A percentile compares a stretch with the other conserved stretches of the same genome.
Evolutionary conservation across 2,113 vertebrate species (phyloP).

Genomic region (Proteles cristata): DNA sequence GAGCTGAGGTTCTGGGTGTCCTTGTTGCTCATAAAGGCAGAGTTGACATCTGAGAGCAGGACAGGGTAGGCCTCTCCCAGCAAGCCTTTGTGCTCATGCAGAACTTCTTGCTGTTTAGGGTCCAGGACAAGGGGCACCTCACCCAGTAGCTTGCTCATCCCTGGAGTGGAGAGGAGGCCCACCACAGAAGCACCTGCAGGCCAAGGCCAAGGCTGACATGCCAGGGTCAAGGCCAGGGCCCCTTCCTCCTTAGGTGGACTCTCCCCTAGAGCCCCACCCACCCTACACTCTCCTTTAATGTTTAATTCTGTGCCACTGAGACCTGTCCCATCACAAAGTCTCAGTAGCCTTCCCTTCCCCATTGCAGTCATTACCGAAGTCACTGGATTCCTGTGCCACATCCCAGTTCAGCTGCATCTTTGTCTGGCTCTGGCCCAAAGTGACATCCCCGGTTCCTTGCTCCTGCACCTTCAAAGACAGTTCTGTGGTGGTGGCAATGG

Average conservation of each 20-base stretch:
- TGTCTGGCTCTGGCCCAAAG: conserved; percentile 60
- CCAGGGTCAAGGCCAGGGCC: neutral
- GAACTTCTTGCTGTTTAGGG: neutral
- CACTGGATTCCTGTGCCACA: conserved; percentile 75
- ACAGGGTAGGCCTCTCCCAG: neutral
- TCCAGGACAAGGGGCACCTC: conserved; percentile 44
- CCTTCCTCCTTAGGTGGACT: neutral
- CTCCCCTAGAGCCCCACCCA: too few species aligned
- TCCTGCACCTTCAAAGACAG: conserved; percentile 74
- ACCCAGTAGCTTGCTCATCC: conserved; percentile 73
- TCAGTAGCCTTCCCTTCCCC: neutral
- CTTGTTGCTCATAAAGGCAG: conserved; percentile 82
- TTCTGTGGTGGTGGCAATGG: conserved; percentile 75
- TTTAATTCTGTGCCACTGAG: neutral
- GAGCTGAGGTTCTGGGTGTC: conserved; percentile 79
- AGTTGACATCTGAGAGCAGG: conserved; percentile 85
- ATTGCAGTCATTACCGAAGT: conserved; percentile 68
- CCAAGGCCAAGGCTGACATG: neutral
- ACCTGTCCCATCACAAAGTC: neutral
- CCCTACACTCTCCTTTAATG: neutral
- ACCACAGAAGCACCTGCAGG: conserved; percentile 38
- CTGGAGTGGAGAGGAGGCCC: conserved; percentile 82
- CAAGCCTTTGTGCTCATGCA: neutral
- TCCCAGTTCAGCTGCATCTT: conserved; percentile 83
- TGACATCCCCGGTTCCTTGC: neutral